These are phyloP conservation scores for Microtus agrestis DNA, from an alignment of 2,797 vertebrate genomes.

Conservation along the genomic window DNA sequence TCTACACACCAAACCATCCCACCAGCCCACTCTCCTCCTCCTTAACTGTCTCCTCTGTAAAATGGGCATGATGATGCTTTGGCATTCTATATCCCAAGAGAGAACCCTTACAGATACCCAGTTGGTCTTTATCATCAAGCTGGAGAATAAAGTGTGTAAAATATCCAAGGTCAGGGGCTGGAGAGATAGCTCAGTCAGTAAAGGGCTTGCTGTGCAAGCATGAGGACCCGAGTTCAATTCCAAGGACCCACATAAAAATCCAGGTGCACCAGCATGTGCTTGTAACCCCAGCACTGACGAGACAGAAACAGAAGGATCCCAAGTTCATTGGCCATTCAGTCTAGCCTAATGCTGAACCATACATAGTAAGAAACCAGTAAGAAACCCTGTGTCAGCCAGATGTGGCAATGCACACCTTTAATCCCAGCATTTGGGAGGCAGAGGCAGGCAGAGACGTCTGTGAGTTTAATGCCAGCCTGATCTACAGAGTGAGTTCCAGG, in stretches of 20 bases:
- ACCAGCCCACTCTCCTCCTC: not conserved
- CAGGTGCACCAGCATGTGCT: not conserved
- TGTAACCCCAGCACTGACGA: not conserved
- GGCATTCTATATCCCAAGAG: not conserved
- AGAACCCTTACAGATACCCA: not conserved
- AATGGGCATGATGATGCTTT: not conserved
- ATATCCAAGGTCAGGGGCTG: not conserved
- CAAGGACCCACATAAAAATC: not conserved
- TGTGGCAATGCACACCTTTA: too few relatives aligned
- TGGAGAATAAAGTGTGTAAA: not conserved
- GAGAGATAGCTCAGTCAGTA: not conserved
- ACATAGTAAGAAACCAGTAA: too few relatives aligned
- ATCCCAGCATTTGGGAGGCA: not conserved
- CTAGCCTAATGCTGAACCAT: not conserved
- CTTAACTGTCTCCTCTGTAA: not conserved
- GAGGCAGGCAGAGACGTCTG: too few relatives aligned
- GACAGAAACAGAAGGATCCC: not conserved
- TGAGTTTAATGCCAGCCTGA: not conserved
- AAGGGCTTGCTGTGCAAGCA: not conserved
- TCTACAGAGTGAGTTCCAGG: not conserved
- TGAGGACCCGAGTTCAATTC: not conserved
- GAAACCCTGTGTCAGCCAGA: not conserved
- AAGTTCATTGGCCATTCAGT: too few relatives aligned
- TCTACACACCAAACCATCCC: not conserved
- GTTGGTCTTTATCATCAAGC: fast-evolving